Percentiles rank a stretch among this genome's conserved stretches.
These are phyloP conservation scores for Crax fasciolata DNA, from an alignment of 2,797 vertebrate genomes.

Conservation along the genomic window DNA sequence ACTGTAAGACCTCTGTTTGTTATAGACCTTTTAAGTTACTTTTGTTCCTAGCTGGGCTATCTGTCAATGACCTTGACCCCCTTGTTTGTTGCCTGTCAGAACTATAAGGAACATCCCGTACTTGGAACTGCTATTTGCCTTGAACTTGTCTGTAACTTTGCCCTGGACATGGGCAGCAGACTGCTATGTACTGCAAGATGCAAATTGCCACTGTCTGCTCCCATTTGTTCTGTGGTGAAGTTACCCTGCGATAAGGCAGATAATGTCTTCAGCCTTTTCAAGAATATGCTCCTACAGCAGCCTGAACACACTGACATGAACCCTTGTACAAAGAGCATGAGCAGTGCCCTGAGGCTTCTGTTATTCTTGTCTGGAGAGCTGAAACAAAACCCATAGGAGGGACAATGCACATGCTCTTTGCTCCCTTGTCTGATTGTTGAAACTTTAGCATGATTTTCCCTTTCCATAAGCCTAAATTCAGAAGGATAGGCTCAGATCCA, in stretches of 20 bases:
- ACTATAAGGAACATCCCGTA: neutral
- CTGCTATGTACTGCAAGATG: neutral
- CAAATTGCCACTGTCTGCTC: neutral
- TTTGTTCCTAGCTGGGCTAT: neutral
- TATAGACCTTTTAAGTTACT: neutral
- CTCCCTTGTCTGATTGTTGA: neutral
- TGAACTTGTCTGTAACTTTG: neutral
- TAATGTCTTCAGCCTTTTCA: neutral
- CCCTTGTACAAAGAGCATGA: neutral
- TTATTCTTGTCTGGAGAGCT: constrained; percentile 26
- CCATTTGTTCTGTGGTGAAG: neutral
- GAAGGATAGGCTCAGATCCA: neutral
- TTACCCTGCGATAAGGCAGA: neutral
- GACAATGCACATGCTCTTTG: neutral
- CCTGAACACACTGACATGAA: neutral
- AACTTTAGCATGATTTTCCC: neutral
- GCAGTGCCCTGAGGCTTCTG: neutral
- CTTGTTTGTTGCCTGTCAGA: neutral
- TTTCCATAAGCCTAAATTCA: neutral
- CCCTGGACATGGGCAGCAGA: neutral
- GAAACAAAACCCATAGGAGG: neutral
- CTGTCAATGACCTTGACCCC: neutral
- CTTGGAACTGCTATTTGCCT: neutral
- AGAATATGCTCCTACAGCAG: neutral
- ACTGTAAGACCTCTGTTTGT: neutral